A percentile compares a stretch with the other conserved stretches of the same genome.
Evolutionary conservation across 92 coral and sea anemone genomes (phyloP).

Genomic region (Epizoanthus ramosus): DNA sequence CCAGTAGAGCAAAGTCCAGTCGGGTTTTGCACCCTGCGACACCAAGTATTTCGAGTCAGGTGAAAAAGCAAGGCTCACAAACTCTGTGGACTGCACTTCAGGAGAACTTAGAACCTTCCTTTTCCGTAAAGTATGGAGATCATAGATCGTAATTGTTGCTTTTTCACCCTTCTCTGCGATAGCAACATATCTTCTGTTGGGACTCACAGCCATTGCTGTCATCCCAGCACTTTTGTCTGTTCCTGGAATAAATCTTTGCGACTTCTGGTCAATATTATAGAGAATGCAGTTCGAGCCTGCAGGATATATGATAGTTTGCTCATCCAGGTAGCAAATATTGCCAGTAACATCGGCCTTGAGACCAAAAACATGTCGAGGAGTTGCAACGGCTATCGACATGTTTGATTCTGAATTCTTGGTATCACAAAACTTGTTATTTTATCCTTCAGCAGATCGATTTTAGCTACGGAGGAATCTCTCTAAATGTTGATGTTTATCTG

Average conservation of each 20-base stretch:
- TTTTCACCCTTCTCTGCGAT: conserved; percentile 96
- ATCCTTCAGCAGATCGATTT: background rate
- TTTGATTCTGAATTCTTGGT: conserved; percentile 28
- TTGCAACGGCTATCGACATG: conserved; percentile 97
- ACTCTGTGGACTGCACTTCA: conserved; percentile 89
- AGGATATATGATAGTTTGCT: conserved; percentile 97
- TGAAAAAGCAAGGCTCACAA: conserved; percentile 97
- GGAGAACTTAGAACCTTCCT: conserved; percentile 89
- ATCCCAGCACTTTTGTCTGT: conserved; percentile 96
- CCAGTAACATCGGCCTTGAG: conserved; percentile 94
- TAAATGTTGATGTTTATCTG: background rate
- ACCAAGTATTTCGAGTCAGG: conserved; percentile 99
- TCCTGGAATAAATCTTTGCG: conserved; percentile 98
- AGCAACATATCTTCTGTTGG: conserved; percentile 96
- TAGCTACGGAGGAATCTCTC: background rate
- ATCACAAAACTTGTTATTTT: background rate
- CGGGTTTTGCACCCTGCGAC: conserved; percentile 96
- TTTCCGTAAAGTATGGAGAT: conserved; percentile 93
- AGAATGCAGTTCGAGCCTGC: conserved; percentile 97
- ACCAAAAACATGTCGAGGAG: conserved; percentile 96
- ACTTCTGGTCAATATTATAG: conserved; percentile 96
- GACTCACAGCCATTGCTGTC: conserved; percentile 98
- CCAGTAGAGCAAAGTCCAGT: conserved; percentile 98
- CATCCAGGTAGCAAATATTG: conserved; percentile 96
- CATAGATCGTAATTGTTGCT: conserved; percentile 94